A percentile compares a stretch with the other conserved stretches of the same genome.
Conservation (phyloP, 2,113 vertebrate genomes). For the Phaethornis superciliosus region DNA sequence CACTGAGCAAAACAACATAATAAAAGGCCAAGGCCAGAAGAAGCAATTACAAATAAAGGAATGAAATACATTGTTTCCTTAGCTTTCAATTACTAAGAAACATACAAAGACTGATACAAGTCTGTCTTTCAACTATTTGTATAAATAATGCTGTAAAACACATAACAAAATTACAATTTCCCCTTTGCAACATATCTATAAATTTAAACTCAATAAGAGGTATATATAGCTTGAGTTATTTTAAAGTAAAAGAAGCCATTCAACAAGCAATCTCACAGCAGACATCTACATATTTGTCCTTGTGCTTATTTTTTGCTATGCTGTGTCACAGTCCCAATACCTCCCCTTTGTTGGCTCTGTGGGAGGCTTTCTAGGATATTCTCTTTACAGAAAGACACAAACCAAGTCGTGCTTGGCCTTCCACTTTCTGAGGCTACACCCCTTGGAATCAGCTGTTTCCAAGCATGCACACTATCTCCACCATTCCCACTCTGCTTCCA, state of each 20-base stretch:
- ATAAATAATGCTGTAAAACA: not conserved
- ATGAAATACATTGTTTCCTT: not conserved
- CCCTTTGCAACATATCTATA: not conserved
- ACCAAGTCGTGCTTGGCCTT: not conserved
- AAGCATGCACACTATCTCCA: not conserved
- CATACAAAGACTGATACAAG: accelerated
- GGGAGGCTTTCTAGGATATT: not conserved
- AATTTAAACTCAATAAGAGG: not conserved
- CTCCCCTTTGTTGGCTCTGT: not conserved
- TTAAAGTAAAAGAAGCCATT: not conserved
- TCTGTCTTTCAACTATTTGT: not conserved
- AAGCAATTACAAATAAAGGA: not conserved
- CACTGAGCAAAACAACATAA: not conserved
- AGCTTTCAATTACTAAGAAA: not conserved
- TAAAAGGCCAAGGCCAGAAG: not conserved
- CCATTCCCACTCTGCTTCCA: not conserved
- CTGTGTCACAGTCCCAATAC: not conserved
- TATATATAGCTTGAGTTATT: not conserved
- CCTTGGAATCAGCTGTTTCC: not conserved
- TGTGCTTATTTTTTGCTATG: not conserved
- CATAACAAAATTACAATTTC: not conserved
- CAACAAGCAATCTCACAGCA: not conserved
- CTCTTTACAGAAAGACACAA: not conserved
- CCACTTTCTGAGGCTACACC: not conserved
- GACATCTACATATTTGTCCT: not conserved